Conservation (phyloP, 2,113 vertebrate genomes). For the Proterorhinus semilunaris region DNA sequence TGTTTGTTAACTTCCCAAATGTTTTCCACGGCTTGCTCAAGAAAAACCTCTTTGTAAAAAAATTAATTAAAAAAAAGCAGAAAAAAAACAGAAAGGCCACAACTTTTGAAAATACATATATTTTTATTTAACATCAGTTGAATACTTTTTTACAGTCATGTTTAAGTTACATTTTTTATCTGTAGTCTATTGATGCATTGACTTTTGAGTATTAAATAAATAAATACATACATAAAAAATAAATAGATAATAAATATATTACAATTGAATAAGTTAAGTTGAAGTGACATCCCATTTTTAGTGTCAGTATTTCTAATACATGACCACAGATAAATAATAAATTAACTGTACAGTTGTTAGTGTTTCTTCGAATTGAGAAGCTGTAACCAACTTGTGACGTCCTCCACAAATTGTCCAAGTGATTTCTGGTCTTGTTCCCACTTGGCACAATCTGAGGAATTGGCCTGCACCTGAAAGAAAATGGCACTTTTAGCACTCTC, state of each 20-base stretch:
- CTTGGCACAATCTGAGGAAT: neutral
- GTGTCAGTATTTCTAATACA: slow-evolving; percentile 15
- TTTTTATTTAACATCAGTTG: too few species aligned
- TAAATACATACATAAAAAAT: slow-evolving; percentile 18
- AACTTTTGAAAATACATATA: too few species aligned
- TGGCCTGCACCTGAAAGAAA: neutral
- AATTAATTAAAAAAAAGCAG: too few species aligned
- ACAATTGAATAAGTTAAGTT: neutral
- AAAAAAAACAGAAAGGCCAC: too few species aligned
- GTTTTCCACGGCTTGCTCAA: too few species aligned
- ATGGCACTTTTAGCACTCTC: neutral
- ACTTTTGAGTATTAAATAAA: neutral
- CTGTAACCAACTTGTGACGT: fast-evolving
- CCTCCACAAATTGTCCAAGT: fast-evolving
- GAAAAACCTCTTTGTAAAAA: too few species aligned
- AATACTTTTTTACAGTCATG: too few species aligned
- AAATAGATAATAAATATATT: slow-evolving; percentile 28
- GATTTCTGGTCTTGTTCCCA: neutral
- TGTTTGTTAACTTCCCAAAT: too few species aligned
- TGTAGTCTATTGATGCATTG: neutral
- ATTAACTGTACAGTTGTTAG: slow-evolving; percentile 6
- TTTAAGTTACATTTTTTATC: too few species aligned
- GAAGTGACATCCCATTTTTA: slow-evolving; percentile 20
- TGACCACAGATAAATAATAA: neutral
- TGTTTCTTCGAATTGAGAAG: fast-evolving